Base-by-base conservation (phyloP, 2,888 invertebrate species). In the Eustalomyia histrio region DNA sequence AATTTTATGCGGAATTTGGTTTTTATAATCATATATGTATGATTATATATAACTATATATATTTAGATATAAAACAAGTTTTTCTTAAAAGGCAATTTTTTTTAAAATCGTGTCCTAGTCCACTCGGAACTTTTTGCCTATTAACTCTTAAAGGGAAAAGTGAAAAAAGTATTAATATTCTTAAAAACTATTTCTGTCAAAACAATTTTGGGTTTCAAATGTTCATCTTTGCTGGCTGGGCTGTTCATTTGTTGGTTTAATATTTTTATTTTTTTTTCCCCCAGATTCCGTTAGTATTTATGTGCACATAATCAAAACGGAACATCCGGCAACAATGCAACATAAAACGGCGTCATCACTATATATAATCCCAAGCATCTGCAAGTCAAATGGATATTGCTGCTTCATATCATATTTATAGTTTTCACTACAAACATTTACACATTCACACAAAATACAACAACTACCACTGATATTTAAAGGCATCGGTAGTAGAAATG, bases 271-370 rank as follows among this genome's bases (percentile, higher is more conserved):
- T 52, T 18, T 35, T 17, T 76, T 81, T 63, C n/a, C n/a, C n/a
- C n/a, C 93, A 91, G 95, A 95, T 90, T 94, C 95, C 78, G 95
- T 95, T 80, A 95, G 95, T 85, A 95, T 95, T 86, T 93, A 95
- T 86, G 95, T 95, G 80, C 95, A 95, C 91, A 95, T 95, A 86
- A 92, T 95, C 86, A 95, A 95, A 89, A 95, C 95, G 87, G 93
- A 93, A 90, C 90, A 93, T 84, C 93, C 93, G 81, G 93, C 93
- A 9, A 93, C 93, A 58, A 93, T 93, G 93, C 93, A 93, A 84
- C 89, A 89, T 84, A 89, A 71, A 60, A 43, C 52, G 21, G 67
- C 81, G 29, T 35, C 67, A 47, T 21, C 63, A 43, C 14, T 52
- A 35, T 35, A 35, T 35, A 79, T 63, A 57, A 73, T 52, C 10